Evolutionary conservation across 1,140 invertebrate species (phyloP), one percentile per base, ranked within the genome.

Genomic region (Pachypsylla venusta): DNA sequence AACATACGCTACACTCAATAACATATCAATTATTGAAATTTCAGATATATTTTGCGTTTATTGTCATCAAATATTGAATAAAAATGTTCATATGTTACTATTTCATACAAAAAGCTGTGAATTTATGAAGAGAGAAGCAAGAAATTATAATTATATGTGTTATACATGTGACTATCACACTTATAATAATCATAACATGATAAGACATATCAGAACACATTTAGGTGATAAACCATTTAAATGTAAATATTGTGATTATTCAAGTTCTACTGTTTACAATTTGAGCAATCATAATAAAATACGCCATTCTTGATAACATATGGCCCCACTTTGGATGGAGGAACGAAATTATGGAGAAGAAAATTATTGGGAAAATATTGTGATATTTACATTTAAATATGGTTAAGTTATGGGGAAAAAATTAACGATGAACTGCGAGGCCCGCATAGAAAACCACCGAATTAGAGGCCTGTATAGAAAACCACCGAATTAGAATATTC

Each of bases 141-240:
- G 4, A 48, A 19, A 7, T 7, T 48, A 48, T 48, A n/a, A 22
- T 19, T 48, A 48, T 22, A 22, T 48, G 42, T 48, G 42, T 22
- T 48, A 48, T 19, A n/a, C 7, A 7, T 48, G 42, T 48, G 42
- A 48, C 22, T 48, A 48, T n/a, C 42, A 48, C 22, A 19, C 42
- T 48, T 48, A 48, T 19, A 48, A 48, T 22, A 48, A 22, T 22
- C 16, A 48, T 19, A 48, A 48, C 22, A 48, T 48, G 42, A 48
- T n/a, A 22, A 48, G 22, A n/a, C 76, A 78, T 60, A 60, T 75
- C 12, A 63, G 75, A 7, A 73, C 76, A n/a, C 80, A 81, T 64
- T 80, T 77, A 0, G 79, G 79, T 0, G 77, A 80, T 60, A 75
- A 78, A 42, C 80, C 81, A 0, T 82, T 77, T 62, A 70, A 70